Percentiles rank a stretch among this genome's conserved stretches.
Conservation (phyloP, 1,140 invertebrate species). For the Polypedilum vanderplanki region DNA sequence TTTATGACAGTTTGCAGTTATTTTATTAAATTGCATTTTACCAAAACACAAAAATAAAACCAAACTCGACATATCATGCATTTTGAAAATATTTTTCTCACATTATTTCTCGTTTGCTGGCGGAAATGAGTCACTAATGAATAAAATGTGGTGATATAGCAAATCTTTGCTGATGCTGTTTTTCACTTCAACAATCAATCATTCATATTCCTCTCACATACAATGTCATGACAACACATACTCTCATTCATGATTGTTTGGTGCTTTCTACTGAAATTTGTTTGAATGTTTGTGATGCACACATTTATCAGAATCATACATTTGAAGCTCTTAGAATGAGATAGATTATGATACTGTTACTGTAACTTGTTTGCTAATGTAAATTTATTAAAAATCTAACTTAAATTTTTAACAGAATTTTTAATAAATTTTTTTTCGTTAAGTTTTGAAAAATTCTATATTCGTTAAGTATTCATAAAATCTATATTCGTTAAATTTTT, state of each 20-base stretch:
- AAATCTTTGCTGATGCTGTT: neutral
- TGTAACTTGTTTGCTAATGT: neutral
- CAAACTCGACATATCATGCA: neutral
- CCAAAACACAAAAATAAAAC: neutral
- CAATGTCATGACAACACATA: neutral
- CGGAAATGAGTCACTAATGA: slow-evolving; percentile 24
- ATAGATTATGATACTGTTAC: neutral
- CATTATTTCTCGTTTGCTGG: neutral
- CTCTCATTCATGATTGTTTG: neutral
- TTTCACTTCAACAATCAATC: neutral
- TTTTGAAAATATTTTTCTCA: neutral
- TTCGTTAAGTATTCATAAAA: too few relatives aligned
- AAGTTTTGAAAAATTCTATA: too few relatives aligned
- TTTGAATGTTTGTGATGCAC: neutral
- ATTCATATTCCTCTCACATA: neutral
- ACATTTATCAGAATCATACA: neutral
- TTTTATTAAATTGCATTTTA: slow-evolving; percentile 8
- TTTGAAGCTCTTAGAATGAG: neutral
- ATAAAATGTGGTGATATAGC: slow-evolving; percentile 22
- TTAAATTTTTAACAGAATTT: too few relatives aligned
- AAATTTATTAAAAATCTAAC: too few relatives aligned
- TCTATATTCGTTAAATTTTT: too few relatives aligned
- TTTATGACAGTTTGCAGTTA: neutral
- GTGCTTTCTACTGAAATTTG: neutral
- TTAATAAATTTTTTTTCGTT: too few relatives aligned